Evolutionary conservation across 2,797 vertebrate genomes (phyloP).

Genomic region (Eulemur mongoz): DNA sequence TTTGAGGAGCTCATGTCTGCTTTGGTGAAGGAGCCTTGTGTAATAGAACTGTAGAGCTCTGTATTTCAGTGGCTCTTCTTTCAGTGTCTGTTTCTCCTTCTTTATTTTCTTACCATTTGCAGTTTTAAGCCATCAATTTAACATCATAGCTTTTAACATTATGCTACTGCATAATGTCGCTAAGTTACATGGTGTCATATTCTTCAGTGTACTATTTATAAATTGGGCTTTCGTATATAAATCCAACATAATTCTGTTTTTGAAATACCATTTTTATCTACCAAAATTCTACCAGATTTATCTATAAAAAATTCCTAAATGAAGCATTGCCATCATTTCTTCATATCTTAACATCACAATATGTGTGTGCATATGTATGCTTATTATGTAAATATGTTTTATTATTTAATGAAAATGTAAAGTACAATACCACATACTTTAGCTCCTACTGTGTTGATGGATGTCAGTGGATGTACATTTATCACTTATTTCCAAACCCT

Average conservation of each 20-base stretch:
- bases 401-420: conserved; percentile 31
- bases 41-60: background rate
- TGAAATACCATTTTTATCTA: background rate
- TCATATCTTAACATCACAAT: background rate
- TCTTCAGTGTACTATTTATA: background rate
- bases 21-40: background rate
- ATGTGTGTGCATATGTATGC: background rate
- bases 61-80: background rate
- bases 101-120: conserved; percentile 14
- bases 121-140: background rate
- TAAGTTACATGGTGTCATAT: background rate
- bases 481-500: background rate
- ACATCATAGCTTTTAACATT: background rate
- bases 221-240: background rate
- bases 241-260: background rate
- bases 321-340: background rate
- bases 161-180: background rate
- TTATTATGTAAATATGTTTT: conserved; percentile 23
- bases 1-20: background rate
- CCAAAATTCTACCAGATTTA: background rate
- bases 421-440: background rate
- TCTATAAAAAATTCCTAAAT: background rate
- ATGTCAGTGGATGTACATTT: background rate
- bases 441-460: background rate
- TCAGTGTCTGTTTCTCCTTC: background rate